Evolutionary conservation across 2,888 invertebrate genomes (phyloP).

Genomic region (Calliscelio sp.): DNA sequence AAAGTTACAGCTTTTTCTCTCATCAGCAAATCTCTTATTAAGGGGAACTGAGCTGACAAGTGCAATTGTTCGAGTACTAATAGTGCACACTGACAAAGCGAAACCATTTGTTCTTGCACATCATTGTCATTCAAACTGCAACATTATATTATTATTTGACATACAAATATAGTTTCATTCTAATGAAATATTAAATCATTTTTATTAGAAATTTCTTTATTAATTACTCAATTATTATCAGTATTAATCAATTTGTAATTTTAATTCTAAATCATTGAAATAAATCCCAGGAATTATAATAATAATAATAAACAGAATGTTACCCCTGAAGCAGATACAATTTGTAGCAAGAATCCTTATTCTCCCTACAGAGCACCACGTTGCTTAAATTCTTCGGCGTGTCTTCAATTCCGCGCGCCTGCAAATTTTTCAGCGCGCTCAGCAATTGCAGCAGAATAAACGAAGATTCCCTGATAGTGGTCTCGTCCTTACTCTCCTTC

Average conservation of each 20-base stretch:
- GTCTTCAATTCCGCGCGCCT: constrained; percentile 94
- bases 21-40: constrained; percentile 90
- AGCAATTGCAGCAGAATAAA: constrained; percentile 93
- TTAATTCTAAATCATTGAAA: too few relatives aligned
- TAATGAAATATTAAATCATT: too few relatives aligned
- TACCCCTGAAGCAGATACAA: constrained; percentile 93
- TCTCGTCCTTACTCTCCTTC: constrained; percentile 87
- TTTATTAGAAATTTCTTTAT: too few relatives aligned
- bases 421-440: constrained; percentile 93
- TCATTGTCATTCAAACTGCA: constrained; percentile 90
- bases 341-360: constrained; percentile 89
- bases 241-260: too few relatives aligned
- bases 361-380: constrained; percentile 91
- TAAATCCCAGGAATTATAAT: too few relatives aligned
- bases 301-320: too few relatives aligned
- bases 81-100: constrained; percentile 92
- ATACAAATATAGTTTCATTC: too few relatives aligned
- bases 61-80: constrained; percentile 90
- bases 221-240: too few relatives aligned
- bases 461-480: constrained; percentile 89
- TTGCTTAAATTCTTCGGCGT: constrained; percentile 90
- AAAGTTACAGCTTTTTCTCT: constrained; percentile 90
- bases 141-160: constrained; percentile 68
- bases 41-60: constrained; percentile 89
- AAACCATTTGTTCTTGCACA: constrained; percentile 89